Conservation (phyloP, 2,113 vertebrate genomes). For the Australoheros scitulus region DNA sequence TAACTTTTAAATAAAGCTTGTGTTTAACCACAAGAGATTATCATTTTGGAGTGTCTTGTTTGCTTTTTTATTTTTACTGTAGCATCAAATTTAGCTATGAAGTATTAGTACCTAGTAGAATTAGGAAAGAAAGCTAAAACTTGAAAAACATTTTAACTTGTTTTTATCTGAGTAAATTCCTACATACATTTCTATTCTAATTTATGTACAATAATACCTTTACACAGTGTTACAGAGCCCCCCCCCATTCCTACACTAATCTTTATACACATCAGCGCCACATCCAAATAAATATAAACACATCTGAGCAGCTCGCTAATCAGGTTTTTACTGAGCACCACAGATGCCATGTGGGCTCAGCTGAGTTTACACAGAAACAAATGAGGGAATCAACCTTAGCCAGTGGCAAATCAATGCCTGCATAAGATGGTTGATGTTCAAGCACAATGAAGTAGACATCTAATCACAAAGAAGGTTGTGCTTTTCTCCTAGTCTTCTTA, state of each 20-base stretch:
- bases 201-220: background rate
- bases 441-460: conserved; percentile 18
- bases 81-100: too few species aligned
- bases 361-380: conserved; percentile 75
- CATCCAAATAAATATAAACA: conserved; percentile 26
- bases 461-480: conserved; percentile 35
- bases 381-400: conserved; percentile 53
- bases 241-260: background rate
- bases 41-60: too few species aligned
- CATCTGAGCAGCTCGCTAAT: conserved; percentile 53
- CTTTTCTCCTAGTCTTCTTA: conserved; percentile 24
- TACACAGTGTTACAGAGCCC: background rate
- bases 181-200: background rate
- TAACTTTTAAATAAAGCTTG: too few species aligned
- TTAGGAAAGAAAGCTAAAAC: background rate
- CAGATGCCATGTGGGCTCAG: conserved; percentile 68
- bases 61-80: too few species aligned
- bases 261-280: conserved; percentile 6
- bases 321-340: conserved; percentile 60
- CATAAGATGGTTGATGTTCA: conserved; percentile 15
- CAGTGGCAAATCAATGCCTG: conserved; percentile 46
- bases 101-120: too few species aligned
- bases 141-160: background rate
- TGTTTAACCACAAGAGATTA: too few species aligned
- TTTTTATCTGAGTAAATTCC: background rate